Conservation (phyloP, 2,888 invertebrate genomes). For the Luperina testacea region DNA sequence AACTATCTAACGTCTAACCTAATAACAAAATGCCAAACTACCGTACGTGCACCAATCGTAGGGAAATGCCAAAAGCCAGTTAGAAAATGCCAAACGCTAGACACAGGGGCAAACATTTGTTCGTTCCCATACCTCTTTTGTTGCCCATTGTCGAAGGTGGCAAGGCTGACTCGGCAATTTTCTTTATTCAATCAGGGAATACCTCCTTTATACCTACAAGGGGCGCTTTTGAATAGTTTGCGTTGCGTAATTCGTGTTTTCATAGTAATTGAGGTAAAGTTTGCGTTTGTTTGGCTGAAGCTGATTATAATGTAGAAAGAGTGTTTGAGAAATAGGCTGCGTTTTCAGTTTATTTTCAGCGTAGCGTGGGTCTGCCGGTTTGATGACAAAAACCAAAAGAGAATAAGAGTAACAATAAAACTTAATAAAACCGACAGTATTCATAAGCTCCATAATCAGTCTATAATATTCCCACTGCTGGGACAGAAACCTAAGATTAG, state of each 20-base stretch:
- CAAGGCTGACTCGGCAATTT: conserved; percentile 69
- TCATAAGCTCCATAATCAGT: not conserved
- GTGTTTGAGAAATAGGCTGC: not conserved
- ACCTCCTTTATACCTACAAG: conserved; percentile 61
- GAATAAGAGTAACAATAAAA: not conserved
- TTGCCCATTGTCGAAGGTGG: conserved; percentile 68
- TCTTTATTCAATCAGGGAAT: conserved; percentile 70
- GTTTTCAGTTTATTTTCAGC: too few species aligned
- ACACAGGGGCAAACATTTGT: conserved; percentile 75
- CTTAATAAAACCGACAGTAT: not conserved
- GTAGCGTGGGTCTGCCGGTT: not conserved
- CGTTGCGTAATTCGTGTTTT: conserved; percentile 63
- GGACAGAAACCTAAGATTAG: too few species aligned
- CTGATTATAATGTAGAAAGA: conserved; percentile 30
- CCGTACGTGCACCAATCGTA: conserved; percentile 55
- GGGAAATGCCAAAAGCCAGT: conserved; percentile 73
- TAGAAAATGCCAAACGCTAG: conserved; percentile 74
- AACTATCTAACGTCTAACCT: conserved; percentile 2
- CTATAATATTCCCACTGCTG: too few species aligned
- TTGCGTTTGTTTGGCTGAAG: conserved; percentile 25
- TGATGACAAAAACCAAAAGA: too few species aligned
- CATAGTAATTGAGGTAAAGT: conserved; percentile 51
- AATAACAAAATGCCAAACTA: conserved; percentile 53
- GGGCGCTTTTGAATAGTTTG: conserved; percentile 57
- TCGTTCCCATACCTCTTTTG: conserved; percentile 69